These are phyloP conservation scores for Physocephala rufipes DNA, from an alignment of 2,888 invertebrate species.

Conservation along the genomic window DNA sequence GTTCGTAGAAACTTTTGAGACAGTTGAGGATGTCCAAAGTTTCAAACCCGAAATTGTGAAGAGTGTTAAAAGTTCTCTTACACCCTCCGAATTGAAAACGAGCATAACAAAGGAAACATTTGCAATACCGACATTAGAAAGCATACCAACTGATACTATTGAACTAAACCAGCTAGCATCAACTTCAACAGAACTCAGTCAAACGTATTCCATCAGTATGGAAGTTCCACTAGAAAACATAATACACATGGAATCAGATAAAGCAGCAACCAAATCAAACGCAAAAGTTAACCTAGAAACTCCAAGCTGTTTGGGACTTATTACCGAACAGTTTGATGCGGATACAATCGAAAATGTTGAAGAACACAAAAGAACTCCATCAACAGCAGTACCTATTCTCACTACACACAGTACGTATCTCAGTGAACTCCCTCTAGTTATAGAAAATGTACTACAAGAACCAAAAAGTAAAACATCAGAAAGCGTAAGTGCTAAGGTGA, in stretches of 20 bases:
- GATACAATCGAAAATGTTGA: constrained; percentile 43
- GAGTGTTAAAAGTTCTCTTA: constrained; percentile 39
- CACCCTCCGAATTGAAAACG: constrained; percentile 49
- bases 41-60: constrained; percentile 45
- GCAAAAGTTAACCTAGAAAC: constrained; percentile 42
- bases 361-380: constrained; percentile 14
- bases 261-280: constrained; percentile 28
- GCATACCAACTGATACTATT: constrained; percentile 38
- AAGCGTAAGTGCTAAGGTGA: constrained; percentile 23
- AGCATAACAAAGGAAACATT: constrained; percentile 53
- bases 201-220: constrained; percentile 49
- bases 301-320: constrained; percentile 44
- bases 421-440: constrained; percentile 50
- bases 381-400: constrained; percentile 45
- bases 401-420: constrained; percentile 55
- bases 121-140: constrained; percentile 44
- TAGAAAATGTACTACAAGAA: constrained; percentile 47
- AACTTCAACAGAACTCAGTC: constrained; percentile 28
- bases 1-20: constrained; percentile 52
- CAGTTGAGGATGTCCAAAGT: constrained; percentile 48
- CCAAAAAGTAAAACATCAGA: constrained; percentile 35
- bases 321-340: constrained; percentile 46
- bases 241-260: constrained; percentile 38
- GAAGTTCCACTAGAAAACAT: constrained; percentile 50
- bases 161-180: constrained; percentile 35